Conservation (phyloP, 2,888 invertebrate species). For the Griposia aprilina region DNA sequence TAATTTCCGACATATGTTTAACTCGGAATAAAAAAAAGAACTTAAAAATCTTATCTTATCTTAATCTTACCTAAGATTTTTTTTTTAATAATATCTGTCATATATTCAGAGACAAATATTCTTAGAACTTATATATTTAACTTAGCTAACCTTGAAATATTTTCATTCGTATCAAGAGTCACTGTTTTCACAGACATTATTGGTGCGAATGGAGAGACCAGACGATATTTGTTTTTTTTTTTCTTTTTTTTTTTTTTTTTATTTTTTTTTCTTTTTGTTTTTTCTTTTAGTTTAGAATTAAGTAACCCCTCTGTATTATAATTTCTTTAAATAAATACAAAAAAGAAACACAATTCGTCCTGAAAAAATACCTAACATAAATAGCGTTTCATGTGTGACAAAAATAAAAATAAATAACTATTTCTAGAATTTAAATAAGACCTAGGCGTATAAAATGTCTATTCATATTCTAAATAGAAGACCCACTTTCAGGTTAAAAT, state of each 20-base stretch:
- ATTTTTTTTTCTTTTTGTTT: too few relatives aligned
- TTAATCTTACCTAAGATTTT: too few relatives aligned
- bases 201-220: not conserved
- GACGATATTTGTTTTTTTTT: not conserved
- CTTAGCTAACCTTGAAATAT: not conserved
- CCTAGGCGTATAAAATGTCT: constrained; percentile 27
- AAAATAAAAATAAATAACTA: constrained; percentile 13
- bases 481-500: constrained; percentile 41
- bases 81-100: too few relatives aligned
- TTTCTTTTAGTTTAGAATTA: too few relatives aligned
- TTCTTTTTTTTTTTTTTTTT: too few relatives aligned
- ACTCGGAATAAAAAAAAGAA: too few relatives aligned
- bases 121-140: not conserved
- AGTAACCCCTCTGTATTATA: too few relatives aligned
- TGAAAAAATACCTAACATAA: not conserved
- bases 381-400: not conserved
- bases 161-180: not conserved
- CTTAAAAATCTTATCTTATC: too few relatives aligned
- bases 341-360: too few relatives aligned
- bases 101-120: not conserved
- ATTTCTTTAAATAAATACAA: too few relatives aligned
- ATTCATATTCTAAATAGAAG: constrained; percentile 47
- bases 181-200: not conserved
- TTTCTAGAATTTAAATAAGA: constrained; percentile 46
- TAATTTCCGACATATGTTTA: too few relatives aligned